Base-by-base conservation (phyloP, 1,140 invertebrate species). In the Grapholita molesta region DNA sequence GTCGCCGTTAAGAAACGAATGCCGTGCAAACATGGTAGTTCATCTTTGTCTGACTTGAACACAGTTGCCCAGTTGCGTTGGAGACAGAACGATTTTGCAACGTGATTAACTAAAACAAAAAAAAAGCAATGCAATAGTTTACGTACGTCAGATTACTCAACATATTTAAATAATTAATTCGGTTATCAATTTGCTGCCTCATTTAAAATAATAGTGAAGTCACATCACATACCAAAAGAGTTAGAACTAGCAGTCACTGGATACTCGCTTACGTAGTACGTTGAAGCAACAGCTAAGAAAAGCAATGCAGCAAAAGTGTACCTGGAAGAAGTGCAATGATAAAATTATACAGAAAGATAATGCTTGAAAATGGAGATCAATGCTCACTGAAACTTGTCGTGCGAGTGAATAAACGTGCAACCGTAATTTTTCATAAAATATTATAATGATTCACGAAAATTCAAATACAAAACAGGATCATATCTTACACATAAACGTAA, bases 1-100 rank as follows among this genome's bases (percentile, higher is more conserved):
- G 12, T 9, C 0, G 73, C 66, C 0, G 68, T 73, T 6, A 78
- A 12, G 15, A 70, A 69, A 18, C 70, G 65, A 0, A 78, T 64
- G 6, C 76, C 76, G 52, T 73, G 70, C 48, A 77, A 30, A 7
- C 66, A 65, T 23, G 24, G 57, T 21, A 77, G 72, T 24, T 75
- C 76, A 2, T 72, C 66, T 5, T 64, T 42, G 21, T 33, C 53
- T 1, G 25, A 25, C 15, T 68, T 70, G n/a, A 70, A 53, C 3
- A 70, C 57, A 2, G 70, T 57, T 23, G 25, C n/a, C 12, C 35
- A 32, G 25, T 70, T 68, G 11, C 53, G 24, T 9, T 28, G 18
- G 18, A 68, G 30, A 33, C 52, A 57, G 23, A 68, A 68, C 3
- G 28, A 55, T 35, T 68, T 68, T 15, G 66, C 66, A 12, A 57